A percentile compares a stretch with the other conserved stretches of the same genome.
These are phyloP conservation scores for Bostrychus sinensis DNA, from an alignment of 2,113 vertebrate species.

Conservation along the genomic window DNA sequence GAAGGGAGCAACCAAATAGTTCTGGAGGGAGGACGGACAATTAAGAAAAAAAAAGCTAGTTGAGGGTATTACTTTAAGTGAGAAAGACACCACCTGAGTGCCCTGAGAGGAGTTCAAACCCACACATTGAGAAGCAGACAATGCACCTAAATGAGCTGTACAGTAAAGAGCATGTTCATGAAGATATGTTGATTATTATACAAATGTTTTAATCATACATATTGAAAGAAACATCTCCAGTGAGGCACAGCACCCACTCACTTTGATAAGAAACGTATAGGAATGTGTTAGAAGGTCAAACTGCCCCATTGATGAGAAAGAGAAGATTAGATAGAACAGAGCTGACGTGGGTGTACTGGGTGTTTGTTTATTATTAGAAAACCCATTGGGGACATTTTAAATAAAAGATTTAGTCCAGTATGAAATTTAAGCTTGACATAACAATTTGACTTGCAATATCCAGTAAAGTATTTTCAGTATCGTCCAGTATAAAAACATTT, in stretches of 20 bases:
- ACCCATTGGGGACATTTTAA: too few species aligned
- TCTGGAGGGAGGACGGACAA: constrained; percentile 31
- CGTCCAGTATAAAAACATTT: too few species aligned
- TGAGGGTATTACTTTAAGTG: constrained; percentile 41
- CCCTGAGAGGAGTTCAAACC: constrained; percentile 19
- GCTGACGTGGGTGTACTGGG: too few species aligned
- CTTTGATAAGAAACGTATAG: background rate
- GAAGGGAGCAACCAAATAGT: constrained; percentile 21
- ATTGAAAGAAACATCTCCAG: background rate
- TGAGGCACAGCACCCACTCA: background rate
- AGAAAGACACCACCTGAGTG: constrained; percentile 31
- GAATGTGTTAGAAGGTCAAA: background rate
- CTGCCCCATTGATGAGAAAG: too few species aligned
- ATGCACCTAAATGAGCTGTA: background rate
- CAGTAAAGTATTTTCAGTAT: too few species aligned
- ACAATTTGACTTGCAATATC: too few species aligned
- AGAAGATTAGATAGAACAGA: background rate
- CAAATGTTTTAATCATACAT: background rate
- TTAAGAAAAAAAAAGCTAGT: constrained; percentile 37
- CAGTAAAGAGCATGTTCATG: constrained; percentile 2
- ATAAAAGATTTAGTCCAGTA: too few species aligned
- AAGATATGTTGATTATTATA: background rate
- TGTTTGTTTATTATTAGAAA: too few species aligned
- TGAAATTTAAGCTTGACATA: too few species aligned
- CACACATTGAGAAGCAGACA: background rate